These are phyloP conservation scores for Phymatocera aterrima DNA, from an alignment of 2,888 invertebrate species.

Conservation along the genomic window DNA sequence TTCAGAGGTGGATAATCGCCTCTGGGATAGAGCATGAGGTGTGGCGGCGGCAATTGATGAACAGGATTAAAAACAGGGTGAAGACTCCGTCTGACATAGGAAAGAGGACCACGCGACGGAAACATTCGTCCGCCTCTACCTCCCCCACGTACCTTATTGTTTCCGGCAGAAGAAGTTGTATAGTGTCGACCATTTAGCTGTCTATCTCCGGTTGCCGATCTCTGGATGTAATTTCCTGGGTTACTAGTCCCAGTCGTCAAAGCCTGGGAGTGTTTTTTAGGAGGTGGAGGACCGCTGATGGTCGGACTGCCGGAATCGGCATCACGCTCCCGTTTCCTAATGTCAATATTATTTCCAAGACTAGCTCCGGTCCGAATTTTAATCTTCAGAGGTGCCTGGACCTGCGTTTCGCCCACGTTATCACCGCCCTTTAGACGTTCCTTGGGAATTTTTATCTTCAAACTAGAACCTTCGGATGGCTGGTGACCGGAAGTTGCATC, in stretches of 20 bases:
- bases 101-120: slow-evolving; percentile 57
- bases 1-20: slow-evolving; percentile 12
- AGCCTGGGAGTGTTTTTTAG: slow-evolving; percentile 55
- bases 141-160: slow-evolving; percentile 74
- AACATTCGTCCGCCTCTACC: slow-evolving; percentile 65
- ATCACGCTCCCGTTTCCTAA: slow-evolving; percentile 62
- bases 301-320: slow-evolving; percentile 58
- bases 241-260: slow-evolving; percentile 63
- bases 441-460: slow-evolving; percentile 90
- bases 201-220: slow-evolving; percentile 52
- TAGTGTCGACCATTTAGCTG: slow-evolving; percentile 71
- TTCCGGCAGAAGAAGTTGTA: slow-evolving; percentile 65
- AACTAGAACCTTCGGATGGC: slow-evolving; percentile 71
- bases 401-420: slow-evolving; percentile 46
- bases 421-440: slow-evolving; percentile 78
- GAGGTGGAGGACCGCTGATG: slow-evolving; percentile 51
- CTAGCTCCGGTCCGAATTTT: slow-evolving; percentile 88
- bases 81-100: slow-evolving; percentile 41
- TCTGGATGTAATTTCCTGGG: slow-evolving; percentile 56
- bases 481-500: slow-evolving; percentile 55
- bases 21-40: slow-evolving; percentile 8
- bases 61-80: too few species aligned
- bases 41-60: slow-evolving; percentile 15
- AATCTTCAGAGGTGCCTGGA: slow-evolving; percentile 79
- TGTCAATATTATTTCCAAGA: slow-evolving; percentile 45